Evolutionary conservation across 64 coral and sea anemone species (phyloP).

Genomic region (Porites lutea): DNA sequence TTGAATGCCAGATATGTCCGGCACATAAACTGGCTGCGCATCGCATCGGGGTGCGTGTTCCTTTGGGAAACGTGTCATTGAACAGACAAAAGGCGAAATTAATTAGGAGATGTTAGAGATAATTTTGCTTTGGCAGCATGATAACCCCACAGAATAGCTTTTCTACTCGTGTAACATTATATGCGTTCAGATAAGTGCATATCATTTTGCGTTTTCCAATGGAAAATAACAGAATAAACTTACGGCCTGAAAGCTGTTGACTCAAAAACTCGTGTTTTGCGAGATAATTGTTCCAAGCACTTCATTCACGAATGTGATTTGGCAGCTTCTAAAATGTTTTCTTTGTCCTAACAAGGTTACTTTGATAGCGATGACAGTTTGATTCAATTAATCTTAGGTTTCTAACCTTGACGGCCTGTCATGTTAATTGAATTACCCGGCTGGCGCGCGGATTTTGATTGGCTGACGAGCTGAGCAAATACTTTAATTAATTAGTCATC

Average conservation of each 20-base stretch:
- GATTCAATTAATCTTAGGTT: constrained; percentile 94
- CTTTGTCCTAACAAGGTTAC: constrained; percentile 97
- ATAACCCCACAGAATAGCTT: constrained; percentile 20
- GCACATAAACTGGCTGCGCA: not conserved
- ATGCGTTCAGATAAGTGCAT: not conserved
- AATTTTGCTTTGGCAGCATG: constrained; percentile 38
- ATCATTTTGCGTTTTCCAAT: constrained; percentile 43
- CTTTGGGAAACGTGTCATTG: constrained; percentile 22
- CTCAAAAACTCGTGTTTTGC: constrained; percentile 55
- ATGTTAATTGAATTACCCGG: constrained; percentile 86
- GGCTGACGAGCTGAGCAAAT: constrained; percentile 76
- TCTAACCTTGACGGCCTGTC: constrained; percentile 83
- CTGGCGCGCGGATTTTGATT: constrained; percentile 59
- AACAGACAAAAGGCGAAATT: constrained; percentile 50
- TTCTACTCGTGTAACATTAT: constrained; percentile 18
- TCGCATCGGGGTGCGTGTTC: not conserved
- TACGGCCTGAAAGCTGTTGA: constrained; percentile 51
- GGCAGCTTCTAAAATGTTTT: constrained; percentile 93
- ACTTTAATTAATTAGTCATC: constrained; percentile 99
- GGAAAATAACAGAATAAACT: not conserved
- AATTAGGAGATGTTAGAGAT: constrained; percentile 49
- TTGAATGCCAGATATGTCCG: constrained; percentile 17
- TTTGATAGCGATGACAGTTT: constrained; percentile 95
- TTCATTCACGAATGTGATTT: constrained; percentile 77
- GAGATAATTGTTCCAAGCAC: constrained; percentile 36